Evolutionary conservation across 2,113 vertebrate genomes (phyloP).

Genomic region (Sturnus vulgaris): DNA sequence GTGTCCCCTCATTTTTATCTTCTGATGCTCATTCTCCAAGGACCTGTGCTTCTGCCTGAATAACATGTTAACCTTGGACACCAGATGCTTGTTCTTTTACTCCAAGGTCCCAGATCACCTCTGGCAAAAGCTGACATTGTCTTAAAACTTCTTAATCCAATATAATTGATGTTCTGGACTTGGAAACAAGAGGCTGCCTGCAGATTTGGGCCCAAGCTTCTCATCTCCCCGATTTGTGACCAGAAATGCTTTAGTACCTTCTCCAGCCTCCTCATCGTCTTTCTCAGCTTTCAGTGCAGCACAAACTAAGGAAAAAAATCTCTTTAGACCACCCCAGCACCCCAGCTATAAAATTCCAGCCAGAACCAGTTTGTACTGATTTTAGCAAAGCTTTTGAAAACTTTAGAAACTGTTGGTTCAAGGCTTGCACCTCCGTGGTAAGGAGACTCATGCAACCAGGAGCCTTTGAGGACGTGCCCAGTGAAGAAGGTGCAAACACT

Average conservation of each 20-base stretch:
- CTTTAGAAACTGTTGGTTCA: background rate
- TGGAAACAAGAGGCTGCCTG: background rate
- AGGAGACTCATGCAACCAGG: background rate
- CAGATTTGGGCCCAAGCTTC: background rate
- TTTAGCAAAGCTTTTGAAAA: background rate
- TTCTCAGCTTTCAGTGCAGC: background rate
- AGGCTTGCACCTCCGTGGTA: background rate
- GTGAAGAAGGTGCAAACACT: background rate
- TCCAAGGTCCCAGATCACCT: background rate
- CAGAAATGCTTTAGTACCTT: background rate
- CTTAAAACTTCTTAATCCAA: background rate
- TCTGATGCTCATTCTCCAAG: background rate
- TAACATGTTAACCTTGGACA: background rate
- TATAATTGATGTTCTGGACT: background rate
- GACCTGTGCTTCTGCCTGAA: background rate
- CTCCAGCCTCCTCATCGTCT: background rate
- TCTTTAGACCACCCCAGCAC: background rate
- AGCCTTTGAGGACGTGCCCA: background rate
- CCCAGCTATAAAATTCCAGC: background rate
- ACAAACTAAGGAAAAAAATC: rapidly evolving
- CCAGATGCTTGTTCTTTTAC: background rate
- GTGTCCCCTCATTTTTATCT: background rate
- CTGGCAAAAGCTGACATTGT: background rate
- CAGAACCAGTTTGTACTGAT: background rate
- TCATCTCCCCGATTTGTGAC: background rate